Base-by-base conservation (phyloP, 1,140 invertebrate species). In the Acromyrmex charruanus region DNA sequence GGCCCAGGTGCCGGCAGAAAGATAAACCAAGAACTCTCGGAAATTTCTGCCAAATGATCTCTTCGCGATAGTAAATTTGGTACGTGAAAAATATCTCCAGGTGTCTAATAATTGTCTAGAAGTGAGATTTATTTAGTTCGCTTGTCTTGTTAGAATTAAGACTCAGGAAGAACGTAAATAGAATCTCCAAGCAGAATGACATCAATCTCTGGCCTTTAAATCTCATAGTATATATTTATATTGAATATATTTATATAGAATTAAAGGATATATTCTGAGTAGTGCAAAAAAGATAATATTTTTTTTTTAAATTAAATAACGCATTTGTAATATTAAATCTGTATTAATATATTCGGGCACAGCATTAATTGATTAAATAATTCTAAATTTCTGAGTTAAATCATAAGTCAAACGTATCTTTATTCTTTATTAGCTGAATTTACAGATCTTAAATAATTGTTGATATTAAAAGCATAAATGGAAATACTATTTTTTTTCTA, bases 1-100 rank as follows among this genome's bases (percentile, higher is more conserved):
- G 16, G 65, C 14, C 77, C 77, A 81, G 77, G 49, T 81, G 77
- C 39, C 31, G 16, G 31, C n/a, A 1, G 31, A 25, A 69, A 81
- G 77, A 69, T 81, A 58, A 71, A 69, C 14, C 16, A n/a, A 55
- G 35, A 75, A 59, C 31, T 74, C 14, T 55, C n/a, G 7, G 71
- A 25, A 80, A 55, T 81, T 71, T 71, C 49, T 39, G 28, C 16
- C 51, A 21, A 55, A 55, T 55, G 14, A 39, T 21, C 51, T 79
- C 39, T 35, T 77, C 6, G 39, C 39, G 25, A 31, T 2, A 12
- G 16, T 28, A 55, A 25, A 81, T 81, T 39, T 49, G n/a, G 31
- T 14, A 28, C 21, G 77, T 25, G 65, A 58, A 81, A 71, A 18
- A 25, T 69, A 55, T 39, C 16, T 81, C 49, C 49, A 71, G 65